phyloP scores from a whole-genome alignment of 2,888 invertebrate genomes.

The Prenolepis imparis region DNA sequence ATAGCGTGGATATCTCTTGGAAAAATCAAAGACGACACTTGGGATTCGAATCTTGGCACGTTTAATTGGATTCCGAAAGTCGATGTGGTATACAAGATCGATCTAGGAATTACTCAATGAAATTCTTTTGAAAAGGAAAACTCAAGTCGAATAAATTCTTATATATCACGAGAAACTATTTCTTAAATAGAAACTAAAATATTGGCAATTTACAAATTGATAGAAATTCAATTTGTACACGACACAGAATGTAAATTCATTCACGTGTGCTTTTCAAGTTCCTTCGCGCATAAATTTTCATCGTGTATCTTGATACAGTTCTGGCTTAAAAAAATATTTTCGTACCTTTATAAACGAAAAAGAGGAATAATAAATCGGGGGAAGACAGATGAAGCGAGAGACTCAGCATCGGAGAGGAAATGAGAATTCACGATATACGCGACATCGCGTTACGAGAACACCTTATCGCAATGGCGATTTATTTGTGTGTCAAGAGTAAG shows the following conservation, averaged over 20 bases:
- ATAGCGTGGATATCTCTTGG: constrained; percentile 33
- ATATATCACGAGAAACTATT: not conserved
- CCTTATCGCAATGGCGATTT: constrained; percentile 40
- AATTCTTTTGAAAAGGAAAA: constrained; percentile 28
- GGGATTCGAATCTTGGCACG: constrained; percentile 44
- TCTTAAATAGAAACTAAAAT: not conserved
- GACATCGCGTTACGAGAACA: constrained; percentile 7
- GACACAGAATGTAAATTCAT: not conserved
- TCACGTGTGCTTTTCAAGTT: not conserved
- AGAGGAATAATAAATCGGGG: constrained; percentile 7
- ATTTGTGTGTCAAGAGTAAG: constrained; percentile 38
- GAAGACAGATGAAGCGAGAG: constrained; percentile 2
- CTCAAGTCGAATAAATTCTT: not conserved
- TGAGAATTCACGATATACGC: constrained; percentile 12
- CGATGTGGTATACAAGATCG: constrained; percentile 10
- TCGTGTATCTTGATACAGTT: constrained; percentile 1
- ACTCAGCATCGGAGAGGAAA: not conserved
- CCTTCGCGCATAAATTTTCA: not conserved
- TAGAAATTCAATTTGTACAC: not conserved
- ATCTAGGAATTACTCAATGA: constrained; percentile 35
- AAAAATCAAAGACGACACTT: constrained; percentile 48
- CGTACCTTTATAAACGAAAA: not conserved
- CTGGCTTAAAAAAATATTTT: not conserved
- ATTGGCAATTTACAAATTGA: not conserved
- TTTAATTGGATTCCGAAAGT: constrained; percentile 53